A percentile compares a stretch with the other conserved stretches of the same genome.
phyloP scores from a whole-genome alignment of 2,888 invertebrate species.

The Scaptomyza tumidula region DNA sequence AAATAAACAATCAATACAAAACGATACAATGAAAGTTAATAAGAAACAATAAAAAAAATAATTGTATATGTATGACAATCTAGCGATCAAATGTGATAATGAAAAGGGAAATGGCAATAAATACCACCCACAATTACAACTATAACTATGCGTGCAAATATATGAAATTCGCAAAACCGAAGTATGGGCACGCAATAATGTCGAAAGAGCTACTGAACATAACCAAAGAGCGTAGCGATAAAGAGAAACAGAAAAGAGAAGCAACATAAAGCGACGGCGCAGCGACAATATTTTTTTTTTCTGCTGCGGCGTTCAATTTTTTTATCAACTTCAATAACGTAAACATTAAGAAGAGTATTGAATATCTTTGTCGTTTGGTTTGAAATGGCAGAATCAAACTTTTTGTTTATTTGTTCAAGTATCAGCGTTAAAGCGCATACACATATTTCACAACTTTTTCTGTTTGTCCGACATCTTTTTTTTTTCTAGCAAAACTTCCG shows the following conservation, averaged over 20 bases:
- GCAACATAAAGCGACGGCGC: slow-evolving; percentile 29
- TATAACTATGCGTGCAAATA: slow-evolving; percentile 41
- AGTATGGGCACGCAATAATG: slow-evolving; percentile 27
- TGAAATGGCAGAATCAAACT: neutral
- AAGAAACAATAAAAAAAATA: no score
- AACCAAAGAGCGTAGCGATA: slow-evolving; percentile 14
- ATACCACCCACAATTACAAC: slow-evolving; percentile 44
- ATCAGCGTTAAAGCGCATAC: neutral
- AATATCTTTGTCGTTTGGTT: neutral
- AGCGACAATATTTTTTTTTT: slow-evolving; percentile 2
- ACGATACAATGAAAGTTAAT: neutral
- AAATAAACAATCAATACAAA: neutral
- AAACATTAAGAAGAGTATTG: neutral
- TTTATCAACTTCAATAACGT: neutral
- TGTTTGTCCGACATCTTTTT: slow-evolving; percentile 10
- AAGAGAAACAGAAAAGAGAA: slow-evolving; percentile 8
- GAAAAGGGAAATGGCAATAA: slow-evolving; percentile 25
- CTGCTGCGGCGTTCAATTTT: neutral
- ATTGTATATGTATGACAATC: slow-evolving; percentile 28
- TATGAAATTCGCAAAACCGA: slow-evolving; percentile 33
- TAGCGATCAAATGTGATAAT: slow-evolving; percentile 52
- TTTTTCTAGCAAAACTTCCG: slow-evolving; percentile 6
- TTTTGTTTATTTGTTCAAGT: slow-evolving; percentile 7
- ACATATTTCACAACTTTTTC: slow-evolving; percentile 4
- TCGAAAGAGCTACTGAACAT: slow-evolving; percentile 22